Base-by-base conservation (phyloP, 2,888 invertebrate genomes). In the Copidosoma aretas region DNA sequence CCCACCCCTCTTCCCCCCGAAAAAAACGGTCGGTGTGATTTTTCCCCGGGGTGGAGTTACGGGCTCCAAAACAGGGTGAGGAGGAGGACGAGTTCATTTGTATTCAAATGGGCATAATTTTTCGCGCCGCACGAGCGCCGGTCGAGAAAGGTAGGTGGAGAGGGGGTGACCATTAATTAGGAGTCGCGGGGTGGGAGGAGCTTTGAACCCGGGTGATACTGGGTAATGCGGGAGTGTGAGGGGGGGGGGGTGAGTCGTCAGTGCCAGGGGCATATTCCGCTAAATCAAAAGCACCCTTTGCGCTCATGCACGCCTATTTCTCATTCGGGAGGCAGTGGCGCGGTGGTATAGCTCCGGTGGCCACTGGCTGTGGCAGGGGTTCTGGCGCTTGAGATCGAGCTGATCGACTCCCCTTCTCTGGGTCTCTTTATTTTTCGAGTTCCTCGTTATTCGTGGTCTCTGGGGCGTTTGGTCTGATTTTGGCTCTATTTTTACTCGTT, bases 251-350 rank as follows among this genome's bases (percentile, higher is more conserved):
- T 72, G 76, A 77, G 80, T 81, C 80, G 79, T 82, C 82, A 81
- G 79, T 82, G 81, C 79, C 81, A 82, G 75, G 62, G 75, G 79
- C 81, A 82, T 79, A 81, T 78, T 79, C 77, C 78, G 78, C 78
- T 82, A 82, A 82, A 82, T 82, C 82, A 82, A 82, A 82, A 81
- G 77, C 82, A 70, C 72, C 74, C 73, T n/a, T n/a, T n/a, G 39
- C 59, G 64, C 52, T n/a, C n/a, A n/a, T n/a, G 57, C 59, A 58
- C 52, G 22, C 24, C 73, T 73, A 74, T 76, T 75, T 71, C 77
- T 78, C 77, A 73, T 73, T 32, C 51, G 67, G 54, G 63, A 8
- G 32, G 32, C 32, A 32, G 32, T 32, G 32, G 32, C 12, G 43
- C n/a, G n/a, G n/a, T n/a, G n/a, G n/a, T n/a, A n/a, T n/a, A n/a